Percentiles rank a stretch among this genome's conserved stretches.
Evolutionary conservation across 2,113 vertebrate species (phyloP).

Genomic region (Speoplatyrhinus poulsoni): DNA sequence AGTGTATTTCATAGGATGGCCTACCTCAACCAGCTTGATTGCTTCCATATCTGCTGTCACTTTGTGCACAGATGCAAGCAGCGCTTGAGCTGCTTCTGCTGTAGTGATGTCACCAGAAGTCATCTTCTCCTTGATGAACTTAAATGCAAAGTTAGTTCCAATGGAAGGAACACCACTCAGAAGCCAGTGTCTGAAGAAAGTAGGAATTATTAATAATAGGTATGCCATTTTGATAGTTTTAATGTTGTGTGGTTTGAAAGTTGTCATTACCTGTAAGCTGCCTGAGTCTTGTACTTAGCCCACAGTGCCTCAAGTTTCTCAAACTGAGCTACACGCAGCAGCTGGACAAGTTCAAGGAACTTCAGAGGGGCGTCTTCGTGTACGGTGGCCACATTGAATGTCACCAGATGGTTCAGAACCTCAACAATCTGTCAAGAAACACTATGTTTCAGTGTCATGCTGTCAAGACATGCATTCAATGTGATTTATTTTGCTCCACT

Average conservation of each 20-base stretch:
- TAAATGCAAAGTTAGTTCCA: slow-evolving; percentile 66
- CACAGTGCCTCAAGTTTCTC: slow-evolving; percentile 71
- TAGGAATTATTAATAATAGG: neutral
- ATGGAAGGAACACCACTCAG: slow-evolving; percentile 75
- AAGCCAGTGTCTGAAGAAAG: slow-evolving; percentile 72
- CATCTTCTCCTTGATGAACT: slow-evolving; percentile 78
- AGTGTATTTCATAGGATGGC: slow-evolving; percentile 9
- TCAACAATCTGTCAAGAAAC: slow-evolving; percentile 71
- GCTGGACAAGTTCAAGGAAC: slow-evolving; percentile 79
- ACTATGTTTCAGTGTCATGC: neutral
- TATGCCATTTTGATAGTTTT: neutral
- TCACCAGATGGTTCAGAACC: slow-evolving; percentile 76
- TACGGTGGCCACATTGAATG: slow-evolving; percentile 70
- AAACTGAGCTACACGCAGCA: slow-evolving; percentile 64
- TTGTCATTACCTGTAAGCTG: slow-evolving; percentile 63
- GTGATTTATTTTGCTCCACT: neutral
- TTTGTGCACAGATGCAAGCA: slow-evolving; percentile 74
- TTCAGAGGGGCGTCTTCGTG: slow-evolving; percentile 79
- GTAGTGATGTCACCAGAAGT: slow-evolving; percentile 64
- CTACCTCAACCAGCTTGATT: slow-evolving; percentile 72
- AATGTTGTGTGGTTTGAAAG: neutral
- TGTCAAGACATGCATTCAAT: neutral
- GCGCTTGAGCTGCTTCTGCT: slow-evolving; percentile 64
- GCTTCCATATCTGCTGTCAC: slow-evolving; percentile 69
- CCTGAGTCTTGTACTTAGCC: slow-evolving; percentile 59